Percentiles rank a stretch among this genome's conserved stretches.
Evolutionary conservation across 2,113 vertebrate species (phyloP).

Genomic region (Strix uralensis): DNA sequence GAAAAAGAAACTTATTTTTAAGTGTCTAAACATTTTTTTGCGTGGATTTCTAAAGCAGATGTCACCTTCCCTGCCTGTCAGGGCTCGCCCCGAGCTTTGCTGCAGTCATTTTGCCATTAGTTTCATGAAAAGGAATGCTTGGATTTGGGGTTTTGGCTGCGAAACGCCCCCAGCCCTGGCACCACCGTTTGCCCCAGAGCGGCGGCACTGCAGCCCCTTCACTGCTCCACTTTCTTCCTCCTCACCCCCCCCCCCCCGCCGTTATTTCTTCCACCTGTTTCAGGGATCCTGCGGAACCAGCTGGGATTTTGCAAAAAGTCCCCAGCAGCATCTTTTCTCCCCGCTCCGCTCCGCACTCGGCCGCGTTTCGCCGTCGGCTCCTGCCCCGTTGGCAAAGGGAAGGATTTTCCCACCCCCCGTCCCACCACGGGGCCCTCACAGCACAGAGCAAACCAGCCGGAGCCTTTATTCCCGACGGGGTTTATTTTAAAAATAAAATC

Average conservation of each 20-base stretch:
- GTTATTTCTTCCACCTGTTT: background rate
- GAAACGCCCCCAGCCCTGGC: background rate
- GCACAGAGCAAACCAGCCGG: background rate
- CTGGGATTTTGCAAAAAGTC: background rate
- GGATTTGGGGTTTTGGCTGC: background rate
- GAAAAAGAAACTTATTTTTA: background rate
- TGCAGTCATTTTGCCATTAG: fast-evolving
- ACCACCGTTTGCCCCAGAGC: fast-evolving
- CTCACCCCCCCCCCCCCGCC: fast-evolving
- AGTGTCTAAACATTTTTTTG: background rate
- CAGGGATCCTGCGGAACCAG: background rate
- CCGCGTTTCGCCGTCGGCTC: background rate
- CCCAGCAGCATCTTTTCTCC: background rate
- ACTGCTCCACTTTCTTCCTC: background rate
- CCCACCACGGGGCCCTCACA: background rate
- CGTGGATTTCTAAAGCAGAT: fast-evolving
- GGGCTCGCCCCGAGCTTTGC: background rate
- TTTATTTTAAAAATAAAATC: constrained; percentile 30
- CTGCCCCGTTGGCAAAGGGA: background rate
- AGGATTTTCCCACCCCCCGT: background rate
- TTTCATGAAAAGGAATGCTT: fast-evolving
- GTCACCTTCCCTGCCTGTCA: background rate
- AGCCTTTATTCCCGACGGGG: background rate
- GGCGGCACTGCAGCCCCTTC: too few species aligned
- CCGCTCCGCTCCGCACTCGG: fast-evolving